A percentile compares a stretch with the other conserved stretches of the same genome.
Conservation (phyloP, 2,113 vertebrate species). For the Perca schrenkii region DNA sequence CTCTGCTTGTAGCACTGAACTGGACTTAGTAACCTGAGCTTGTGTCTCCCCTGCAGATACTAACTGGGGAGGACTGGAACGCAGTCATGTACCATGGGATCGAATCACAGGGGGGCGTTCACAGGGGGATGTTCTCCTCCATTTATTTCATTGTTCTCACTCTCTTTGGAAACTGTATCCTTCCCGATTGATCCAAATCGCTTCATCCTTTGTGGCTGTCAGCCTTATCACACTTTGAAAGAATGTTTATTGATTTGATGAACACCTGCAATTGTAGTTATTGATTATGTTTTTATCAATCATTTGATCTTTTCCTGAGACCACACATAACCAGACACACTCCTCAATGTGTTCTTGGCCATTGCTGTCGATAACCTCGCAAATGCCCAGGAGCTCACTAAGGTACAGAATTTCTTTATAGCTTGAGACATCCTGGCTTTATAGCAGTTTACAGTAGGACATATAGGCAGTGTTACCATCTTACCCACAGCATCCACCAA, state of each 20-base stretch:
- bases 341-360: conserved; percentile 96
- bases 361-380: conserved; percentile 97
- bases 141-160: conserved; percentile 97
- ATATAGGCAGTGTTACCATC: not conserved
- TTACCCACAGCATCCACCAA: not conserved
- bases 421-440: not conserved
- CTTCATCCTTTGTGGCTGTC: not conserved
- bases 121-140: conserved; percentile 94
- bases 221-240: not conserved
- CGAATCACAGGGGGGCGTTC: conserved; percentile 93
- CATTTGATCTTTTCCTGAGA: conserved; percentile 83
- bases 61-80: conserved; percentile 98
- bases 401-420: conserved; percentile 83
- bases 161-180: conserved; percentile 99
- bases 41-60: conserved; percentile 85
- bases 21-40: not conserved
- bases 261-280: conserved; percentile 25
- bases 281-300: conserved; percentile 38
- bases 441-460: not conserved
- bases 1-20: not conserved
- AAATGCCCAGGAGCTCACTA: conserved; percentile 96
- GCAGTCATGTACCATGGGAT: conserved; percentile 98
- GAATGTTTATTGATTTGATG: conserved; percentile 22
- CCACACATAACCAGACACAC: conserved; percentile 86
- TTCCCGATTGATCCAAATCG: conserved; percentile 49